These are phyloP conservation scores for Danio choprae DNA, from an alignment of 2,797 vertebrate genomes.

Conservation along the genomic window DNA sequence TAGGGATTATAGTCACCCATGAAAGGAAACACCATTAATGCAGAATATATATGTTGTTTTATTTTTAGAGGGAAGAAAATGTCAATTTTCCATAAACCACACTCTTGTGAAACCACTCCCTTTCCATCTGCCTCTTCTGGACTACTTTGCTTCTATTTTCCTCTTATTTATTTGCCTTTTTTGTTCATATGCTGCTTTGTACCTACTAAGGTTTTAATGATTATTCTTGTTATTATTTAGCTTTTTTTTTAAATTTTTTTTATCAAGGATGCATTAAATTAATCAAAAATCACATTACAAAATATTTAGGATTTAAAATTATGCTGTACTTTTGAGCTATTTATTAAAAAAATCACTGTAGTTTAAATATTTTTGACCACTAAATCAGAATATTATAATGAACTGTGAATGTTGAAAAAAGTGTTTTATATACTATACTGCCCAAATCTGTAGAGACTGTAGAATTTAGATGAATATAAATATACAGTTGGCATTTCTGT, in stretches of 20 bases:
- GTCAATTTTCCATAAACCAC: constrained; percentile 67
- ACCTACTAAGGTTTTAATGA: background rate
- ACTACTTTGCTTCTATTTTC: constrained; percentile 13
- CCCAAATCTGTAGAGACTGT: too few species aligned
- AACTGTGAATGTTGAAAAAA: background rate
- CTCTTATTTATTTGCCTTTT: constrained; percentile 49
- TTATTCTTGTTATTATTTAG: too few species aligned
- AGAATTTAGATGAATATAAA: too few species aligned
- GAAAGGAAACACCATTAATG: constrained; percentile 67
- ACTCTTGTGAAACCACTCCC: constrained; percentile 62
- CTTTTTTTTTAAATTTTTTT: background rate
- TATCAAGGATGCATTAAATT: background rate
- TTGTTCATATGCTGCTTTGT: constrained; percentile 20
- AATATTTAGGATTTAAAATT: background rate
- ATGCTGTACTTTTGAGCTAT: background rate
- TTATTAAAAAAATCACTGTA: too few species aligned
- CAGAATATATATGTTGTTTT: constrained; percentile 56
- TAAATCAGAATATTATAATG: background rate
- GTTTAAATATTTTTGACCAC: background rate
- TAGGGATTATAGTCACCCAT: constrained; percentile 48
- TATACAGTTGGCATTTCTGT: too few species aligned
- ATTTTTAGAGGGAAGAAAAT: constrained; percentile 66
- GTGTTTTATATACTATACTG: too few species aligned
- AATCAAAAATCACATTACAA: background rate
- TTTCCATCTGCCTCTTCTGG: constrained; percentile 54